Evolutionary conservation across 1,140 invertebrate species (phyloP).

Genomic region (Popillia japonica): DNA sequence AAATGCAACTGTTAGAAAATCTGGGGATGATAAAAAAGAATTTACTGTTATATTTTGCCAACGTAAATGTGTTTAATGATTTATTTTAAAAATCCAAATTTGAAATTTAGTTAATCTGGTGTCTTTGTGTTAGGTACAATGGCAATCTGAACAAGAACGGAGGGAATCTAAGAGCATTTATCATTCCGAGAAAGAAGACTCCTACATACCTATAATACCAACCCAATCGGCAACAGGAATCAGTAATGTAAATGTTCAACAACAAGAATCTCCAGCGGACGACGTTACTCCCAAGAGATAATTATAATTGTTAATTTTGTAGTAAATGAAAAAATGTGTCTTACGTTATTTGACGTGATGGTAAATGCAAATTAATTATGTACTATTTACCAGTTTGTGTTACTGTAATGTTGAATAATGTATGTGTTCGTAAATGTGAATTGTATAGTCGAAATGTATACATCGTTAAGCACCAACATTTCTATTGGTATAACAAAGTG

Average conservation of each 20-base stretch:
- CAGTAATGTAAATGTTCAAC: neutral
- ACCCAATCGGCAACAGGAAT: constrained; percentile 43
- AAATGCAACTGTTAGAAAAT: too few species aligned
- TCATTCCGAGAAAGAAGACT: constrained; percentile 60
- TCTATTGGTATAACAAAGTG: neutral
- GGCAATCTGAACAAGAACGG: constrained; percentile 75
- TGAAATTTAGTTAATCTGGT: constrained; percentile 6
- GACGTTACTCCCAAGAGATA: constrained; percentile 24
- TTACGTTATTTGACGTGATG: constrained; percentile 30
- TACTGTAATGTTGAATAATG: constrained; percentile 15
- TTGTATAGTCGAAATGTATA: constrained; percentile 25
- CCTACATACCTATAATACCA: constrained; percentile 52
- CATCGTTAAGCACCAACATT: constrained; percentile 5
- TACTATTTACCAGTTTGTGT: constrained; percentile 36
- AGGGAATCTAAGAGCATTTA: constrained; percentile 65
- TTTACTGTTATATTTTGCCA: too few species aligned
- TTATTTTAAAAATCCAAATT: too few species aligned
- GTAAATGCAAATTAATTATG: constrained; percentile 25
- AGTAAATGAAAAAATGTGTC: neutral
- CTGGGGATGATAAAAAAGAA: too few species aligned
- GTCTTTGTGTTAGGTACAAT: constrained; percentile 65
- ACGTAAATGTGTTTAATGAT: too few species aligned
- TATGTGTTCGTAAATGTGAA: constrained; percentile 32
- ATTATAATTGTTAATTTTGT: constrained; percentile 31
- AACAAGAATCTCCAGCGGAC: neutral